A percentile compares a stretch with the other conserved stretches of the same genome.
Conservation (phyloP, 2,113 vertebrate species). For the Megaleporinus macrocephalus region DNA sequence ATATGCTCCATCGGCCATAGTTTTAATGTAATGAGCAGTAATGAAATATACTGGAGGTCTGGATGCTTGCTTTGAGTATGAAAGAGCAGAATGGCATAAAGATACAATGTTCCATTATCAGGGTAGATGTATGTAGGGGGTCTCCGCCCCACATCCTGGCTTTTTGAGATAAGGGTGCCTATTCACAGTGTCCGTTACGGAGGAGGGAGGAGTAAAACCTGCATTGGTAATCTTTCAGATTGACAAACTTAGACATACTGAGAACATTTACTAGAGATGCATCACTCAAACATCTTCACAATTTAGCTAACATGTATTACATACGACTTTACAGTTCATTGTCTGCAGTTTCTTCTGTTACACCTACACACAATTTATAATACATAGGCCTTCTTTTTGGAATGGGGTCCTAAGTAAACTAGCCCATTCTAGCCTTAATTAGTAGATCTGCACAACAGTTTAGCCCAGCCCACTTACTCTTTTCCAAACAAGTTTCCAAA, state of each 20-base stretch:
- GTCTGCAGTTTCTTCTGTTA: not conserved
- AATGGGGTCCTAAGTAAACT: too few species aligned
- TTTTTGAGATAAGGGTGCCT: constrained; percentile 49
- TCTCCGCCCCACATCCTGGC: constrained; percentile 36
- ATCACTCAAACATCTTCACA: not conserved
- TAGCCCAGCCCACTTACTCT: too few species aligned
- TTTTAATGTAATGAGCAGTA: not conserved
- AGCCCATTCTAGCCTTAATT: too few species aligned
- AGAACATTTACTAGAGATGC: not conserved
- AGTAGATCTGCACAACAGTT: too few species aligned
- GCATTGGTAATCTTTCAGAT: constrained; percentile 22
- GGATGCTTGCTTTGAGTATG: not conserved
- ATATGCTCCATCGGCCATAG: constrained; percentile 44
- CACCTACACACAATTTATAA: too few species aligned
- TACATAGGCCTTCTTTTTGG: too few species aligned
- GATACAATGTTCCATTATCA: constrained; percentile 18
- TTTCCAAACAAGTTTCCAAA: too few species aligned
- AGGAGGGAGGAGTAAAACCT: constrained; percentile 16
- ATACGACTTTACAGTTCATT: not conserved
- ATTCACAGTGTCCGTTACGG: constrained; percentile 44
- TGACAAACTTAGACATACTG: not conserved
- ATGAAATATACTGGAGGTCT: not conserved
- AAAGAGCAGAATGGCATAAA: constrained; percentile 8
- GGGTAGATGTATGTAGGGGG: not conserved
- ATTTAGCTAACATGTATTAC: not conserved